Evolutionary conservation across 2,888 invertebrate species (phyloP), one percentile per base, ranked within the genome.

Genomic region (Scrobipalpa costella): DNA sequence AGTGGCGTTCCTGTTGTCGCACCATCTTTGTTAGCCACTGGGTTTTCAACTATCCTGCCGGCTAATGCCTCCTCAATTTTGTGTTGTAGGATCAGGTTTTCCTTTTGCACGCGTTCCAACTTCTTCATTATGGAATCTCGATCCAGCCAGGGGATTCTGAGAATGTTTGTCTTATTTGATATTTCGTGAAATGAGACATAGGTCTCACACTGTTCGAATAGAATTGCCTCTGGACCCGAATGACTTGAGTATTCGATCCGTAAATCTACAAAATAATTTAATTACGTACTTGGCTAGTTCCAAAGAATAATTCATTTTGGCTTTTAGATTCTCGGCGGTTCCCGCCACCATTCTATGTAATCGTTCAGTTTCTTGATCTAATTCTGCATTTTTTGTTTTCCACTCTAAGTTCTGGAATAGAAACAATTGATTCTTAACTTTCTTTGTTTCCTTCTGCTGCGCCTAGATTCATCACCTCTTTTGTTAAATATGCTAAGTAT

Each of bases 91-190:
- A 83, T 66, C 36, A 77, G 34, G 57, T 81, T 83, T 57, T 90
- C 89, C 66, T 84, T 89, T 73, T 88, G 84, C 36, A 84, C 58
- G 38, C 80, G 79, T 49, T 90, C 88, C 49, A 83, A 72, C 69
- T 82, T 90, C 69, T 84, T 87, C 55, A 74, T 72, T 67, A 88
- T 67, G 2, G 74, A 63, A 17, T 90, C 88, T 17, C 91, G 81
- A 67, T 91, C 91, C 62, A 86, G 40, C 91, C 91, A 91, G 0
- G 91, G 79, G 63, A 84, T 74, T 69, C 90, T 91, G 9, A 44
- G 2, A 44, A 44, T 15, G 27, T 27, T 27, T 44, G 11, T 21
- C 19, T 38, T 8, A 52, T 27, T 15, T 17, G 15, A 49, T 15
- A 17, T 49, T 17, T 8, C 17, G 15, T 19, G 6, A 47, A 47